These are phyloP conservation scores for Brachionus angularis DNA, from an alignment of 1,140 invertebrate genomes.

Conservation along the genomic window DNA sequence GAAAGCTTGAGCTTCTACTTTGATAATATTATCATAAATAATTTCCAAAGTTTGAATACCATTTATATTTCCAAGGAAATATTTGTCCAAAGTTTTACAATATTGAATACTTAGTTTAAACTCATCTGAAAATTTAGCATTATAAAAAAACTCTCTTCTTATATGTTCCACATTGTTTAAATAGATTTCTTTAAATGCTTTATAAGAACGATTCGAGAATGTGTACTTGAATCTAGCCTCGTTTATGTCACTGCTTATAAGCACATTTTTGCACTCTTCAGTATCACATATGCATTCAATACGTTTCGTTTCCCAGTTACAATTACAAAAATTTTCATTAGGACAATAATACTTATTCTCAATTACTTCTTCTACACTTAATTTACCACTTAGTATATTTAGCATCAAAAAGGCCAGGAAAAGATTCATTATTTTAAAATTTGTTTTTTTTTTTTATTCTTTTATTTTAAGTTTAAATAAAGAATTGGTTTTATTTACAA, in stretches of 20 bases:
- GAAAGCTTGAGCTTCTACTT: conserved; percentile 11
- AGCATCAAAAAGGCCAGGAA: no score
- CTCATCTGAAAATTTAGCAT: not conserved
- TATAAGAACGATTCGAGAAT: not conserved
- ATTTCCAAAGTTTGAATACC: conserved; percentile 17
- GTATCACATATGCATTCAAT: conserved; percentile 16
- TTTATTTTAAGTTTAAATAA: no score
- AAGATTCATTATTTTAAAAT: conserved; percentile 15
- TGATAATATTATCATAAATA: conserved; percentile 17
- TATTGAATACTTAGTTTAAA: conserved; percentile 10
- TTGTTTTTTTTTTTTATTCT: no score
- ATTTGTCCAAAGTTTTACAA: not conserved
- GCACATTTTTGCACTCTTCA: conserved; percentile 2
- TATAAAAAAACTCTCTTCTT: not conserved
- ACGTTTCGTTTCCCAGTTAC: conserved; percentile 16
- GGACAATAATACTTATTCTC: conserved; percentile 16
- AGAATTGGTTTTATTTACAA: no score
- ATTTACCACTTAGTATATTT: no score
- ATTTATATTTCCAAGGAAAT: not conserved
- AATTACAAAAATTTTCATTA: conserved; percentile 28
- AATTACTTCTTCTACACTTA: no score
- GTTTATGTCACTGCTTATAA: not conserved
- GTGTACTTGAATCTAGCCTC: not conserved
- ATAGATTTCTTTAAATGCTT: conserved; percentile 8
- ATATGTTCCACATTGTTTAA: not conserved